Evolutionary conservation across 2,113 vertebrate species (phyloP).

Genomic region (Zonotrichia leucophrys): DNA sequence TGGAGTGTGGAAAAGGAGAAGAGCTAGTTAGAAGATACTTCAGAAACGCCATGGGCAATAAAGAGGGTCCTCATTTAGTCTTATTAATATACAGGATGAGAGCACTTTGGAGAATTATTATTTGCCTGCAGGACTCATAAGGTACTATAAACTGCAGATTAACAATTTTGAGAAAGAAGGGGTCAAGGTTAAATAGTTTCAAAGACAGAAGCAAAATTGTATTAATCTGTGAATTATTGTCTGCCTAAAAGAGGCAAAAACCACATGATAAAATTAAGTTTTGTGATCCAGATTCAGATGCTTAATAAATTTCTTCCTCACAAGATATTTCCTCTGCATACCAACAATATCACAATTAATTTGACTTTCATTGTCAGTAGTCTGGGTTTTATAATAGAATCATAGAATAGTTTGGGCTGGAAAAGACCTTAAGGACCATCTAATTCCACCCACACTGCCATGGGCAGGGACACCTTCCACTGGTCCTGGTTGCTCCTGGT

Average conservation of each 20-base stretch:
- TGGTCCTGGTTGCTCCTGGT: background rate
- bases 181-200: background rate
- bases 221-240: background rate
- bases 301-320: background rate
- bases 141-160: background rate
- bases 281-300: background rate
- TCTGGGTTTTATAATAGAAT: background rate
- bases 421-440: background rate
- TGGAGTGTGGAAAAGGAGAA: slow-evolving; percentile 40
- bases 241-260: background rate
- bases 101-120: slow-evolving; percentile 28
- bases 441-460: background rate
- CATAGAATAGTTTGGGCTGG: background rate
- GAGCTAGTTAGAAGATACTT: slow-evolving; percentile 21
- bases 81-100: slow-evolving; percentile 36
- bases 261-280: background rate
- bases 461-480: background rate
- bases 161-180: slow-evolving; percentile 11
- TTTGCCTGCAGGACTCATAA: slow-evolving; percentile 32
- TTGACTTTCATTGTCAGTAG: background rate
- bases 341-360: background rate
- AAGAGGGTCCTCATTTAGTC: slow-evolving; percentile 43
- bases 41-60: slow-evolving; percentile 29
- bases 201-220: background rate
- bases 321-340: background rate